A percentile compares a stretch with the other conserved stretches of the same genome.
Conservation (phyloP, 2,888 invertebrate genomes). For the Beris chalybata region DNA sequence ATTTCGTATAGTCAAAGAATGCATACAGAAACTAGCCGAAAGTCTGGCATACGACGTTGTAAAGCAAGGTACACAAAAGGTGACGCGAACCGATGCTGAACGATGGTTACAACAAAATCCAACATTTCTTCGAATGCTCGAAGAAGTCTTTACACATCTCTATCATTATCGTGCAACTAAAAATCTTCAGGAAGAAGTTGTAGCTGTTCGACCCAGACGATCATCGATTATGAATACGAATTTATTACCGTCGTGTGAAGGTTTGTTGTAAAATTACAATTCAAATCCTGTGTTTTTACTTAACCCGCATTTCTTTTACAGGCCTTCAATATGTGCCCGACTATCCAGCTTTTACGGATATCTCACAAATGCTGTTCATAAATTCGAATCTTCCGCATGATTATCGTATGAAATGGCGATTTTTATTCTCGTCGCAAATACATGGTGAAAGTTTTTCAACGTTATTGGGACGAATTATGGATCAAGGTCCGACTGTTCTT, state of each 20-base stretch:
- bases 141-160: conserved; percentile 60
- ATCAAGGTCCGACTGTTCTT: conserved; percentile 80
- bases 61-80: conserved; percentile 47
- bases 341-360: conserved; percentile 74
- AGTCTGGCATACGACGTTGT: conserved; percentile 58
- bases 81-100: conserved; percentile 48
- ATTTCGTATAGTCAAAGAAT: conserved; percentile 61
- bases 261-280: conserved; percentile 34
- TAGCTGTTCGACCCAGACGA: conserved; percentile 40
- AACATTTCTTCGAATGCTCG: conserved; percentile 59
- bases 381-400: conserved; percentile 77
- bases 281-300: not conserved
- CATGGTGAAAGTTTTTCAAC: conserved; percentile 92
- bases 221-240: conserved; percentile 38
- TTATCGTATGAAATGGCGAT: conserved; percentile 79
- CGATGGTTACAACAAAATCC: conserved; percentile 58
- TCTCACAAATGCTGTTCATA: conserved; percentile 78
- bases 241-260: conserved; percentile 49
- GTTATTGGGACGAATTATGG: conserved; percentile 70
- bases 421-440: conserved; percentile 81
- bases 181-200: conserved; percentile 36
- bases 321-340: conserved; percentile 74
- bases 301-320: conserved; percentile 42
- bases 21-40: conserved; percentile 62
- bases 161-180: conserved; percentile 54